These are phyloP conservation scores for Limenitis camilla DNA, from an alignment of 2,888 invertebrate genomes.

Conservation along the genomic window DNA sequence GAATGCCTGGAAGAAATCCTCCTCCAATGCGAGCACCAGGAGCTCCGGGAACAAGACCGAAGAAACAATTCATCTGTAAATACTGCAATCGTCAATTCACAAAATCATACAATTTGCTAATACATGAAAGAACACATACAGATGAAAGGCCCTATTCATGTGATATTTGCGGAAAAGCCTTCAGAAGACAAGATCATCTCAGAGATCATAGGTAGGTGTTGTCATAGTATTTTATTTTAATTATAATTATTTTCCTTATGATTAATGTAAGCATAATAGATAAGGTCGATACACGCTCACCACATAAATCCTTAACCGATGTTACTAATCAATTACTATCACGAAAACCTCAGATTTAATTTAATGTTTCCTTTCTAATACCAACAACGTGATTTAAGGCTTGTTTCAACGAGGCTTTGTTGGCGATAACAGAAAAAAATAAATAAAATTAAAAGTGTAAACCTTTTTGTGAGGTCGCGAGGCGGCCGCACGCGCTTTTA, in stretches of 20 bases:
- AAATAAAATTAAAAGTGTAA: slow-evolving; percentile 63
- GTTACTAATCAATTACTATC: slow-evolving; percentile 30
- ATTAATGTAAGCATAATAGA: slow-evolving; percentile 4
- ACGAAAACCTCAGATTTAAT: slow-evolving; percentile 44
- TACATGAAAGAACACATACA: slow-evolving; percentile 97
- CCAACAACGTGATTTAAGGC: slow-evolving; percentile 60
- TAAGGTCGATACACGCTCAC: slow-evolving; percentile 6
- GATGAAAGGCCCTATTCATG: slow-evolving; percentile 97
- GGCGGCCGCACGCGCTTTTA: slow-evolving; percentile 66
- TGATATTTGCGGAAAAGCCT: slow-evolving; percentile 96
- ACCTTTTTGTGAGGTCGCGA: slow-evolving; percentile 73
- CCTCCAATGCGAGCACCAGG: slow-evolving; percentile 73
- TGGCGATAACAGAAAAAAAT: slow-evolving; percentile 59
- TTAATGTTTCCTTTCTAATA: slow-evolving; percentile 53
- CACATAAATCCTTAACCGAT: slow-evolving; percentile 20
- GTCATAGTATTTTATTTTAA: background rate
- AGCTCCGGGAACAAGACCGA: slow-evolving; percentile 77
- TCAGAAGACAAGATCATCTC: slow-evolving; percentile 94
- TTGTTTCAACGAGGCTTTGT: slow-evolving; percentile 59
- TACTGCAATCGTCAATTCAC: slow-evolving; percentile 98
- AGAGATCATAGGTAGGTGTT: slow-evolving; percentile 86
- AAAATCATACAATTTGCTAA: slow-evolving; percentile 97
- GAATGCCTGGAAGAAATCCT: slow-evolving; percentile 68
- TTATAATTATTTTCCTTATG: background rate
- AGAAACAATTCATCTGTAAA: slow-evolving; percentile 96